Evolutionary conservation across 2,113 vertebrate genomes (phyloP), one percentile per base, ranked within the genome.

Genomic region (Axis porcinus): DNA sequence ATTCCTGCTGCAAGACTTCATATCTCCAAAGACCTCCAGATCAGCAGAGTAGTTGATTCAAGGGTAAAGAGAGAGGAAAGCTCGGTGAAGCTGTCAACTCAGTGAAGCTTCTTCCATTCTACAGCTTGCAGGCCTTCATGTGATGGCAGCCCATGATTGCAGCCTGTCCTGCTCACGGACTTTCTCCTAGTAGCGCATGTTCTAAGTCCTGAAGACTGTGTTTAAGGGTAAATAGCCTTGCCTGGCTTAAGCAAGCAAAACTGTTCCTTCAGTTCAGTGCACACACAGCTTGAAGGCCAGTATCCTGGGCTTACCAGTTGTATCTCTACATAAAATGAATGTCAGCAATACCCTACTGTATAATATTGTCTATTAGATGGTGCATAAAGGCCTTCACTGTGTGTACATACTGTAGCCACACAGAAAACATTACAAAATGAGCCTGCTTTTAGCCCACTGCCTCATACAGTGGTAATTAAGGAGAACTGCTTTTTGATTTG

Each of bases 381-480:
- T 96, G 91, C 98, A 99, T 98, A 98, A 98, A 98, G 98, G 97
- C 98, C 98, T 98, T 98, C 97, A 95, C 98, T 99, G 98, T 99
- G 98, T 99, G 98, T 98, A 98, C 98, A 99, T 99, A 98, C 98
- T 95, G 89, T 97, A 98, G 98, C 98, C 98, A 98, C 98, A 98
- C 95, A 98, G 99, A 98, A 99, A 99, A 99, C 99, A 99, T 99
- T 98, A 99, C 98, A 97, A 98, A 99, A 98, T 99, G 99, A 99
- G 98, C 99, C 99, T 99, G 98, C 99, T 99, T 99, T 99, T 99
- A 99, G 98, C 98, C 92, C 94, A 97, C 98, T 98, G 98, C 99
- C 98, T 98, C 99, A 99, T 99, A 99, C 98, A 96, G 99, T 98
- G 99, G 99, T 99, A 99, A 99, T 99, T 99, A 99, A 99, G 97